phyloP scores from a whole-genome alignment of 2,888 invertebrate genomes.

The Lycophotia porphyrea region DNA sequence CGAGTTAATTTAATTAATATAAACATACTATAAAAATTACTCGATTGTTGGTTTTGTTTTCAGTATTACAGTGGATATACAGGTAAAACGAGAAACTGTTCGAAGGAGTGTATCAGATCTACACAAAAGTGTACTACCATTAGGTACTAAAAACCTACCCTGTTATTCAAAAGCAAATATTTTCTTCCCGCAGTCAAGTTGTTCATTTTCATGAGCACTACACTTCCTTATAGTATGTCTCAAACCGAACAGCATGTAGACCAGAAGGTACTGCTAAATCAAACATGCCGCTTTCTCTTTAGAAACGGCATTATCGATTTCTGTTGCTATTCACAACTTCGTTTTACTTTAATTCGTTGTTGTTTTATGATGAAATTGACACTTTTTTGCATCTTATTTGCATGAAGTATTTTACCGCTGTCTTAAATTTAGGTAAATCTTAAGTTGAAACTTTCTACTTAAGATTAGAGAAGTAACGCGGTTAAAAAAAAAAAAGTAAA shows the following conservation, averaged over 20 bases:
- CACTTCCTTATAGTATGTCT: not conserved
- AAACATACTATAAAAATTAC: not conserved
- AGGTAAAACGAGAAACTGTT: not conserved
- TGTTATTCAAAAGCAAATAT: not conserved
- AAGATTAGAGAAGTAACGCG: no score
- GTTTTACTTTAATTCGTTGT: slow-evolving; percentile 17
- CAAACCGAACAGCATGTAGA: not conserved
- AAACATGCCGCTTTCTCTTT: not conserved
- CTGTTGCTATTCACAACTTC: not conserved
- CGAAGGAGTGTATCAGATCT: not conserved
- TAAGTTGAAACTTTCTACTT: slow-evolving; percentile 76
- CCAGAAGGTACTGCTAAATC: not conserved
- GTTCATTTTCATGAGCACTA: slow-evolving; percentile 1
- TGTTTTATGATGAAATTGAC: slow-evolving; percentile 43
- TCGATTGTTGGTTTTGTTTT: not conserved
- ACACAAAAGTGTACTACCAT: not conserved
- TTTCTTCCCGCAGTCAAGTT: not conserved
- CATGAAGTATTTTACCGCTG: slow-evolving; percentile 22
- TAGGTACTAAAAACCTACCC: not conserved
- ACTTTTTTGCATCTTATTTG: slow-evolving; percentile 36
- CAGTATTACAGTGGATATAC: not conserved
- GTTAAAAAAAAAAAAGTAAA: slow-evolving; percentile 33
- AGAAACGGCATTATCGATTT: slow-evolving; percentile 5
- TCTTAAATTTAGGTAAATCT: slow-evolving; percentile 24
- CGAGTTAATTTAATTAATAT: slow-evolving; percentile 1